phyloP scores from a whole-genome alignment of 2,113 vertebrate species.

The Aldabrachelys gigantea region DNA sequence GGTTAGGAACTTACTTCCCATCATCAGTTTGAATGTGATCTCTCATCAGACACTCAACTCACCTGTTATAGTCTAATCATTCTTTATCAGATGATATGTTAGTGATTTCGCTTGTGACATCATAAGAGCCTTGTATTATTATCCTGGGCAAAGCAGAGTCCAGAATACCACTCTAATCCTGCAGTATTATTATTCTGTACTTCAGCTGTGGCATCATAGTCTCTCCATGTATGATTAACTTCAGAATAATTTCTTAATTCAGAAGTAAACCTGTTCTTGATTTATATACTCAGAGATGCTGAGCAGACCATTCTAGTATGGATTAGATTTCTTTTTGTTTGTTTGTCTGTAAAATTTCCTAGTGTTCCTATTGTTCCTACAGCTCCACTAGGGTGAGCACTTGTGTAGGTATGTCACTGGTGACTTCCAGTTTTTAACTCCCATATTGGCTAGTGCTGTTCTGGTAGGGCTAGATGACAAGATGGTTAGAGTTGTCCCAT shows the following conservation, averaged over 20 bases:
- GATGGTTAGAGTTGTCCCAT: background rate
- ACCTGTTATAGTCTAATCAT: background rate
- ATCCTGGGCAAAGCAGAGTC: background rate
- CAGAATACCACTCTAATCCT: background rate
- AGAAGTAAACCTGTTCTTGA: background rate
- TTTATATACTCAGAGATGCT: background rate
- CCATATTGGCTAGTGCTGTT: too few relatives aligned
- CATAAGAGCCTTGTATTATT: background rate
- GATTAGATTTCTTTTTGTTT: background rate
- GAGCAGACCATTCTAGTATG: too few relatives aligned
- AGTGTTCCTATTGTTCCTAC: background rate
- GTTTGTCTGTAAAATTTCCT: background rate
- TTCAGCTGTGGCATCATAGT: background rate
- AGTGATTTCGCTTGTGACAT: background rate
- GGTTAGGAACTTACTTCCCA: background rate
- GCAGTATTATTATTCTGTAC: background rate
- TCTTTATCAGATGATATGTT: background rate
- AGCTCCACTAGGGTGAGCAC: background rate
- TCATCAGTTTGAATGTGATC: background rate
- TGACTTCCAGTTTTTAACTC: background rate
- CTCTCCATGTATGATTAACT: too few relatives aligned
- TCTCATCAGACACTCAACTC: background rate
- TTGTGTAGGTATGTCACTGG: background rate
- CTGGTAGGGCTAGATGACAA: background rate
- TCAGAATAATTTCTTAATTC: background rate